Evolutionary conservation across 2,888 invertebrate species (phyloP).

Genomic region (Mythimna pallens): DNA sequence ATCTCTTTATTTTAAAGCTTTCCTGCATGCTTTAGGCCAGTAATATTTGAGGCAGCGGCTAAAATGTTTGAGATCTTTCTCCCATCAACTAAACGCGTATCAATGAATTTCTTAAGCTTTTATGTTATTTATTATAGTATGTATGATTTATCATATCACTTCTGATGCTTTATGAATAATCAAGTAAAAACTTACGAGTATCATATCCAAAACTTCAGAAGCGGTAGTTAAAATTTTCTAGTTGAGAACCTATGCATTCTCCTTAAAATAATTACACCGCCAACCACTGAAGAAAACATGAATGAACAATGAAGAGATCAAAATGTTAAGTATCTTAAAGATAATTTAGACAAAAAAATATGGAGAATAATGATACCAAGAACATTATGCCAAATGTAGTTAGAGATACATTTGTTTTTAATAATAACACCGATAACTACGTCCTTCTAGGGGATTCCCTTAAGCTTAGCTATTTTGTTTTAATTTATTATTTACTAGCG

Average conservation of each 20-base stretch:
- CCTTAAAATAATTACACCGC: neutral
- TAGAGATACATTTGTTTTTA: neutral
- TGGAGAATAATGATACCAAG: neutral
- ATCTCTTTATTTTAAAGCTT: neutral
- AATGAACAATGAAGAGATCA: neutral
- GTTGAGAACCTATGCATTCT: neutral
- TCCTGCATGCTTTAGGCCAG: neutral
- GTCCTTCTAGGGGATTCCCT: neutral
- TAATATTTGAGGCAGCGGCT: neutral
- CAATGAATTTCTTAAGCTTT: neutral
- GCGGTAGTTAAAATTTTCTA: neutral
- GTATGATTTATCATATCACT: neutral
- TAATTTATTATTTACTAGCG: slow-evolving; percentile 13
- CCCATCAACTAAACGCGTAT: neutral
- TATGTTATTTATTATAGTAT: neutral
- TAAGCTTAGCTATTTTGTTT: slow-evolving; percentile 1
- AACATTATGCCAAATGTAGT: neutral
- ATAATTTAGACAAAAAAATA: too few species aligned
- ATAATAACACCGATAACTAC: neutral
- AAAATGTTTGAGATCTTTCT: neutral
- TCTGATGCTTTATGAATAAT: neutral
- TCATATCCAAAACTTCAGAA: neutral
- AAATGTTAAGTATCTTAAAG: neutral
- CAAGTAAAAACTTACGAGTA: neutral
- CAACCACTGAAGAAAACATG: neutral